Conservation (phyloP, 2,797 vertebrate species). For the Pangasius krempfi region DNA sequence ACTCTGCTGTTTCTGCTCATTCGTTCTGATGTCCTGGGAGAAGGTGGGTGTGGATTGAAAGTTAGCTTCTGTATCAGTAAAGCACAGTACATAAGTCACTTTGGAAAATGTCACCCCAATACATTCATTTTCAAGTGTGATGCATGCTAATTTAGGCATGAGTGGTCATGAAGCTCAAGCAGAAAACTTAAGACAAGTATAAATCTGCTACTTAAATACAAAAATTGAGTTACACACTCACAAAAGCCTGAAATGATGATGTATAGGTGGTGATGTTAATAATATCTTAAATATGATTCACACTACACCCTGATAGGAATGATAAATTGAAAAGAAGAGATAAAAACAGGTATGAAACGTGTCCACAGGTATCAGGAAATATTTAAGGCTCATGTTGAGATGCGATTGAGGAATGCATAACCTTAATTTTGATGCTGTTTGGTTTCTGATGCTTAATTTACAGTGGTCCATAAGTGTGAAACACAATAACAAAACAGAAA, state of each 20-base stretch:
- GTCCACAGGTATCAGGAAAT: slow-evolving; percentile 50
- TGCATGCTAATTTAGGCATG: not conserved
- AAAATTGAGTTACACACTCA: not conserved
- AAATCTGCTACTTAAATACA: not conserved
- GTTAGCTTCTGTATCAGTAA: slow-evolving; percentile 31
- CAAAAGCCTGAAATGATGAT: not conserved
- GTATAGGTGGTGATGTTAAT: not conserved
- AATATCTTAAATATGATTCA: slow-evolving; percentile 13
- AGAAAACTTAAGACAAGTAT: not conserved
- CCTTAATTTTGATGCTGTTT: slow-evolving; percentile 3
- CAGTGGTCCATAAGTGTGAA: not conserved
- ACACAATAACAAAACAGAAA: not conserved
- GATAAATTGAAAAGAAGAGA: not conserved
- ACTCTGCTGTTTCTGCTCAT: not conserved
- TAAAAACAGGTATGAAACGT: slow-evolving; percentile 25
- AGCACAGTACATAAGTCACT: slow-evolving; percentile 17
- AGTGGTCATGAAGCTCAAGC: not conserved
- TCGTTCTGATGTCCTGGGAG: slow-evolving; percentile 33
- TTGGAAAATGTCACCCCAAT: slow-evolving; percentile 44
- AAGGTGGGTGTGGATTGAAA: slow-evolving; percentile 39
- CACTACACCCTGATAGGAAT: slow-evolving; percentile 31
- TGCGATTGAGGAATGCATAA: slow-evolving; percentile 58
- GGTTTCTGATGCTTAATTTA: not conserved
- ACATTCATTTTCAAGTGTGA: slow-evolving; percentile 48
- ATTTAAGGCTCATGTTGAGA: slow-evolving; percentile 71